Evolutionary conservation across 2,797 vertebrate genomes (phyloP), one percentile per base, ranked within the genome.

Genomic region (Chaunax sp.): DNA sequence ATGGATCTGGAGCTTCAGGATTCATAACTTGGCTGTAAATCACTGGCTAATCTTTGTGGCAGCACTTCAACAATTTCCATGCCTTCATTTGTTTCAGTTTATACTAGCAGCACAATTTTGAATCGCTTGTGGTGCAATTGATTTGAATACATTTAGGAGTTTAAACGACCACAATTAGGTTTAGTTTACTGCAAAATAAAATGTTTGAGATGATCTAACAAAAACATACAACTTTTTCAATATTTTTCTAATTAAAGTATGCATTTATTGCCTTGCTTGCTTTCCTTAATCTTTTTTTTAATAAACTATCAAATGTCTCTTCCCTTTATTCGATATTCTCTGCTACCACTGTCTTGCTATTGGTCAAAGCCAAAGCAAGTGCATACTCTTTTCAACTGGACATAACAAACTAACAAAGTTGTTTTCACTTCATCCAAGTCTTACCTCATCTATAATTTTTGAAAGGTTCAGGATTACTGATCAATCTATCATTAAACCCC

Each of bases 1-100:
- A 57, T 87, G 85, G 78, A 86, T 85, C 60, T 35, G 40, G 51
- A 35, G 18, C n/a, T 77, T 82, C 54, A 75, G 67, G 62, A 81
- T 76, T 84, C 69, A 46, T 33, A 59, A 73, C 33, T 63, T 55
- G 5, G 35, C 13, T 49, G 15, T 54, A 11, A 67, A 66, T 77
- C 44, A 44, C 41, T 63, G 44, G 20, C 38, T 25, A 64, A 16
- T 28, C 18, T 18, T 72, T 12, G 11, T 53, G 7, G 18, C 19
- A 37, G 18, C 1, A 14, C 30, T 69, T 26, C 9, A 46, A 38
- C 6, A 33, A 13, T 54, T 40, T 51, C 46, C 25, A 54, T 45
- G 7, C 47, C 33, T 38, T 14, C 4, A 0, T 54, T 2, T 64
- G 5, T 72, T 59, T 45, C 23, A 49, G 30, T 59, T 33, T n/a